Conservation (phyloP, 2,797 vertebrate genomes). For the Amblyraja radiata region DNA sequence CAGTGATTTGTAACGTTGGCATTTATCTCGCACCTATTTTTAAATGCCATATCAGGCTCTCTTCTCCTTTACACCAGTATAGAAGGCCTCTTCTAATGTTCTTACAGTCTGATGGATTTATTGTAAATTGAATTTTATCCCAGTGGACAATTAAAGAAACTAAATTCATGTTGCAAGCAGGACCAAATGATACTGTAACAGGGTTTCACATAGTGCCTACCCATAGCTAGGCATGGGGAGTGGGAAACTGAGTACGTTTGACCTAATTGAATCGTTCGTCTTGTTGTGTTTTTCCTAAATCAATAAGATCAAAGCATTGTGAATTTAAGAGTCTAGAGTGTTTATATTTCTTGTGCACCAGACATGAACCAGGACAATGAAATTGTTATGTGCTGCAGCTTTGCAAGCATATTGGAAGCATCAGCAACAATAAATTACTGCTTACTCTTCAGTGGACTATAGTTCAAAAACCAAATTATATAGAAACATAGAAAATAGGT, state of each 20-base stretch:
- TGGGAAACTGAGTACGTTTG: not conserved
- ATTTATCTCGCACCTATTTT: not conserved
- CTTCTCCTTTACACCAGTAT: not conserved
- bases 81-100: not conserved
- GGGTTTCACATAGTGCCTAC: not conserved
- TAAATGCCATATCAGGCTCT: not conserved
- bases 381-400: too few species aligned
- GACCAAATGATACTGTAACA: not conserved
- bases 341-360: too few species aligned
- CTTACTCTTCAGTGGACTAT: too few species aligned
- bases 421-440: too few species aligned
- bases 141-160: not conserved
- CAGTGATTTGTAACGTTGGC: conserved; percentile 14
- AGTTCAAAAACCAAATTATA: too few species aligned
- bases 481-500: too few species aligned
- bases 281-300: not conserved
- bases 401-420: too few species aligned
- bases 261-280: not conserved
- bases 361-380: too few species aligned
- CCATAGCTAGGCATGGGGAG: not conserved
- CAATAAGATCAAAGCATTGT: not conserved
- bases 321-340: not conserved
- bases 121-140: not conserved
- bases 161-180: not conserved
- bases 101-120: not conserved